Percentiles rank a stretch among this genome's conserved stretches.
Evolutionary conservation across 2,797 vertebrate species (phyloP).

Genomic region (Platyrinchus mystaceus): DNA sequence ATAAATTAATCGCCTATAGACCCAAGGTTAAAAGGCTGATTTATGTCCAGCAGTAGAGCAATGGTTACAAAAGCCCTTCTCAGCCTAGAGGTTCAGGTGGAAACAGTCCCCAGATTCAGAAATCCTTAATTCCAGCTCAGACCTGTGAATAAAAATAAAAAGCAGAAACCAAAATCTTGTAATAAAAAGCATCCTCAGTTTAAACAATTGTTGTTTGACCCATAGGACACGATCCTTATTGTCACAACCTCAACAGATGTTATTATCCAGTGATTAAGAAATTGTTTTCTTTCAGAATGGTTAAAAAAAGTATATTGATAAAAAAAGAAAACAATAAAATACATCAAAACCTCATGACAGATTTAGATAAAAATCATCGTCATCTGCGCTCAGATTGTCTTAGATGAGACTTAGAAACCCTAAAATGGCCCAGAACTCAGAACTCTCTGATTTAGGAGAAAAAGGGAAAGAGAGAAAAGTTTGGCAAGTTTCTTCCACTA

Average conservation of each 20-base stretch:
- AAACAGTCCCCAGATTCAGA: neutral
- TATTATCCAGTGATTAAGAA: neutral
- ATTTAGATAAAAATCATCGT: neutral
- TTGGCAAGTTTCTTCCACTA: neutral
- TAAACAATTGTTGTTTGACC: neutral
- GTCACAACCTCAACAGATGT: neutral
- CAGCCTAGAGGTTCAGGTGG: neutral
- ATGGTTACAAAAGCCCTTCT: neutral
- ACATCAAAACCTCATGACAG: neutral
- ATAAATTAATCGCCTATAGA: neutral
- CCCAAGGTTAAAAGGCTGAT: neutral
- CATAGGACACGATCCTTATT: accelerated
- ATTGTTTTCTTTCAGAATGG: neutral
- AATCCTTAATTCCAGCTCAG: neutral
- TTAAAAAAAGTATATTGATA: neutral
- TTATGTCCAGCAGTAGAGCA: neutral
- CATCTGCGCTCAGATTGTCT: neutral
- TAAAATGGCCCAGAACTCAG: neutral
- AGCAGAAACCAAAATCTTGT: neutral
- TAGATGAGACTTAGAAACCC: neutral
- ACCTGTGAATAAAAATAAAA: neutral
- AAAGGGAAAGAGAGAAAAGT: neutral
- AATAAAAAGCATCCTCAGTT: neutral
- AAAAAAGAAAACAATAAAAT: neutral
- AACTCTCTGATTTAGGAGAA: neutral